Percentiles rank a stretch among this genome's conserved stretches.
Evolutionary conservation across 2,797 vertebrate genomes (phyloP).

Genomic region (Notolabrus celidotus): DNA sequence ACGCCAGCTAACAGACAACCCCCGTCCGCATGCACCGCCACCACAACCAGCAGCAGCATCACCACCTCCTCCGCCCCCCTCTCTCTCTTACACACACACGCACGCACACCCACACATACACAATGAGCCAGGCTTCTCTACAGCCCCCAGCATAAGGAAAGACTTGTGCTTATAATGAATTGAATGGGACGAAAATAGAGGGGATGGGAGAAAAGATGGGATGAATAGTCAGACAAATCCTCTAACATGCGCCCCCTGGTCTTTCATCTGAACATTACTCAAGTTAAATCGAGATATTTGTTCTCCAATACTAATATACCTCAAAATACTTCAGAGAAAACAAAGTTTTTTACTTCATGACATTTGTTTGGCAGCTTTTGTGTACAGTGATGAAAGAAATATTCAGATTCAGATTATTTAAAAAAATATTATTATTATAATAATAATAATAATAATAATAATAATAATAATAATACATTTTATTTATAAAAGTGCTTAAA

Average conservation of each 20-base stretch:
- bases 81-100: not conserved
- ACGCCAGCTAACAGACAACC: conserved; percentile 23
- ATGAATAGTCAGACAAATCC: not conserved
- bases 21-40: conserved; percentile 13
- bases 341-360: too few species aligned
- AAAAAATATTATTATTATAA: too few species aligned
- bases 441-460: too few species aligned
- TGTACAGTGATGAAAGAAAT: too few species aligned
- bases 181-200: conserved; percentile 31
- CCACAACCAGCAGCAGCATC: conserved; percentile 10
- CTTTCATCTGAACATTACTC: conserved; percentile 10
- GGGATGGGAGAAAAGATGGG: not conserved
- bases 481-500: too few species aligned
- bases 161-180: conserved; percentile 36
- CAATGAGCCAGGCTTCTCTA: not conserved
- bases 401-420: too few species aligned
- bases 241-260: not conserved
- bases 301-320: accelerated
- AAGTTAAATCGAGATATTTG: not conserved
- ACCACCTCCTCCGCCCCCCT: not conserved
- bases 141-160: conserved; percentile 42
- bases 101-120: not conserved
- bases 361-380: too few species aligned
- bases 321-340: too few species aligned
- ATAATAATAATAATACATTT: too few species aligned